Percentiles rank a stretch among this genome's conserved stretches.
Evolutionary conservation across 1,140 invertebrate species (phyloP).

Genomic region (Heliothis subflexa): DNA sequence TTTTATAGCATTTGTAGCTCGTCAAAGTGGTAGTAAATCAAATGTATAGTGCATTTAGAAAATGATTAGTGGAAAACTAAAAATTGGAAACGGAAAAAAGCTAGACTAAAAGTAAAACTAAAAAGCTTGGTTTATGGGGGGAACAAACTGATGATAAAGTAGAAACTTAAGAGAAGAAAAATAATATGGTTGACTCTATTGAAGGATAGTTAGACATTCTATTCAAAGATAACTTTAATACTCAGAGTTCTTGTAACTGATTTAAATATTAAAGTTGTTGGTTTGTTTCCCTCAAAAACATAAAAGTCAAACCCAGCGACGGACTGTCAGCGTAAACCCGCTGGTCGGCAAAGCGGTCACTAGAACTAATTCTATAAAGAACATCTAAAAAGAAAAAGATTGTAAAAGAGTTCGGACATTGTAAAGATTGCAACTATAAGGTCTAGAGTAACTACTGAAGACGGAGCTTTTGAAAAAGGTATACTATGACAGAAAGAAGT

Average conservation of each 20-base stretch:
- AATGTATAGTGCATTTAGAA: slow-evolving; percentile 29
- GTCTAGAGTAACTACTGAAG: slow-evolving; percentile 17
- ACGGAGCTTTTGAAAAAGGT: slow-evolving; percentile 23
- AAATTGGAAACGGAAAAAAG: slow-evolving; percentile 61
- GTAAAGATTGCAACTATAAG: slow-evolving; percentile 47
- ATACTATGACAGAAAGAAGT: not conserved
- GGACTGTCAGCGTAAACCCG: slow-evolving; percentile 53
- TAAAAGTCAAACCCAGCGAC: slow-evolving; percentile 60
- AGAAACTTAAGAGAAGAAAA: not conserved
- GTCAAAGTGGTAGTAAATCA: slow-evolving; percentile 20
- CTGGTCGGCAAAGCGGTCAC: slow-evolving; percentile 69
- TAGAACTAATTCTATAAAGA: slow-evolving; percentile 52
- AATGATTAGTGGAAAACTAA: slow-evolving; percentile 53
- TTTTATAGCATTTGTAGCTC: slow-evolving; percentile 16
- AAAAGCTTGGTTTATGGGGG: slow-evolving; percentile 62
- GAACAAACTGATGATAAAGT: slow-evolving; percentile 31
- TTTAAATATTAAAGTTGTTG: not conserved
- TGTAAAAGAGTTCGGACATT: slow-evolving; percentile 47
- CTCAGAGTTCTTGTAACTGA: not conserved
- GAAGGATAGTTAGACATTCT: too few species aligned
- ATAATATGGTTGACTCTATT: too few species aligned
- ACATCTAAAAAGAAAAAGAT: slow-evolving; percentile 55
- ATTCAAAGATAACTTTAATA: too few species aligned
- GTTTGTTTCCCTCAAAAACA: slow-evolving; percentile 50
- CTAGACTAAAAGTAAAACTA: slow-evolving; percentile 67